phyloP scores from a whole-genome alignment of 2,113 vertebrate genomes.

The Lophotis ruficrista region DNA sequence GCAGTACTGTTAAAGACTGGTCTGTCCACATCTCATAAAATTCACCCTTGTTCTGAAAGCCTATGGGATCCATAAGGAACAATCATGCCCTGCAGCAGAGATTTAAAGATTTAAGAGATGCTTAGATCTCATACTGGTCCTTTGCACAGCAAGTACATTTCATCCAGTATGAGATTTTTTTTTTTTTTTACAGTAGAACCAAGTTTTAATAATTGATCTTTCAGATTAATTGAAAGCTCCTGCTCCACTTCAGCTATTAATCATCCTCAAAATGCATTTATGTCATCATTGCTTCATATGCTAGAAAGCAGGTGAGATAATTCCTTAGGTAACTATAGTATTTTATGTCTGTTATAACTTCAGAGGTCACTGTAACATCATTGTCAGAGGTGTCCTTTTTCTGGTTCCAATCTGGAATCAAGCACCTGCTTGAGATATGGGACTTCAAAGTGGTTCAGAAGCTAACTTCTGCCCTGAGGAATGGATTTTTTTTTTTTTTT shows the following conservation, averaged over 20 bases:
- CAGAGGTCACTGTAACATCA: not conserved
- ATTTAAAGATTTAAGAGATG: not conserved
- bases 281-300: not conserved
- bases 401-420: conserved; percentile 6
- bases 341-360: not conserved
- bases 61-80: not conserved
- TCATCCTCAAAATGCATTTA: not conserved
- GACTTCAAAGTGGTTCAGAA: not conserved
- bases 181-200: not conserved
- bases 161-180: not conserved
- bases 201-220: not conserved
- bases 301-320: not conserved
- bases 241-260: not conserved
- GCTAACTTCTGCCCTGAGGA: not conserved
- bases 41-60: not conserved
- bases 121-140: not conserved
- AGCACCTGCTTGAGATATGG: not conserved
- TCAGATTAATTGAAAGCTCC: not conserved
- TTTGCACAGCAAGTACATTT: not conserved
- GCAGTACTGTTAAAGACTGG: not conserved
- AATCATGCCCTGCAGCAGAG: not conserved
- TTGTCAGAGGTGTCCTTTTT: not conserved
- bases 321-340: not conserved
- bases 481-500: not conserved
- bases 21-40: not conserved